Percentiles rank a stretch among this genome's conserved stretches.
phyloP scores from a whole-genome alignment of 2,888 invertebrate genomes.

The Chouioia cunea region DNA sequence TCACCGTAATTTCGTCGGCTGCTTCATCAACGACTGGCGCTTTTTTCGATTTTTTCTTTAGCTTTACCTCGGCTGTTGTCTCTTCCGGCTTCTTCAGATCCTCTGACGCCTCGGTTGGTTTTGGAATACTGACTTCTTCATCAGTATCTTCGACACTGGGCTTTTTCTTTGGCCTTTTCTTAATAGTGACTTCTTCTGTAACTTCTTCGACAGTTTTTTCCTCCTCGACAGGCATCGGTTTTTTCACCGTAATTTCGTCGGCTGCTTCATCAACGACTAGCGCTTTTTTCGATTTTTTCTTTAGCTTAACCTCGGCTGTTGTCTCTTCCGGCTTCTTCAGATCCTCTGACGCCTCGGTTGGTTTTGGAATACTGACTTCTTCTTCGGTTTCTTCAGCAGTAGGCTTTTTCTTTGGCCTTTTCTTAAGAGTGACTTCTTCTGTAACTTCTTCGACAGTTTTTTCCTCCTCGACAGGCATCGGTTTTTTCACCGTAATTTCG shows the following conservation, averaged over 20 bases:
- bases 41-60: constrained; percentile 60
- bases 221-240: constrained; percentile 55
- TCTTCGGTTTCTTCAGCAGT: constrained; percentile 57
- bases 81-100: constrained; percentile 58
- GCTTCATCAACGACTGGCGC: constrained; percentile 56
- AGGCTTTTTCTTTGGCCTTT: constrained; percentile 53
- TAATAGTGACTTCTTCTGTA: constrained; percentile 67
- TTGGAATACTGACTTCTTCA: constrained; percentile 68
- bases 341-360: constrained; percentile 51
- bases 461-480: constrained; percentile 51
- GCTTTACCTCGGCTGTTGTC: constrained; percentile 54
- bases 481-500: constrained; percentile 67
- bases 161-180: constrained; percentile 59
- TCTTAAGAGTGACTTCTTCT: constrained; percentile 51
- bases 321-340: constrained; percentile 51
- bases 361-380: constrained; percentile 32
- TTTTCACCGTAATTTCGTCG: constrained; percentile 57
- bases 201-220: constrained; percentile 65
- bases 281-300: constrained; percentile 55
- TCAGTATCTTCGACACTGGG: constrained; percentile 63
- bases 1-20: constrained; percentile 57
- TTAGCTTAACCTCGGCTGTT: constrained; percentile 53
- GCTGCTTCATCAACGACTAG: constrained; percentile 53
- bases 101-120: constrained; percentile 50
- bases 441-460: constrained; percentile 60